Evolutionary conservation across 2,797 vertebrate species (phyloP), one percentile per base, ranked within the genome.

Genomic region (Dallia pectoralis): DNA sequence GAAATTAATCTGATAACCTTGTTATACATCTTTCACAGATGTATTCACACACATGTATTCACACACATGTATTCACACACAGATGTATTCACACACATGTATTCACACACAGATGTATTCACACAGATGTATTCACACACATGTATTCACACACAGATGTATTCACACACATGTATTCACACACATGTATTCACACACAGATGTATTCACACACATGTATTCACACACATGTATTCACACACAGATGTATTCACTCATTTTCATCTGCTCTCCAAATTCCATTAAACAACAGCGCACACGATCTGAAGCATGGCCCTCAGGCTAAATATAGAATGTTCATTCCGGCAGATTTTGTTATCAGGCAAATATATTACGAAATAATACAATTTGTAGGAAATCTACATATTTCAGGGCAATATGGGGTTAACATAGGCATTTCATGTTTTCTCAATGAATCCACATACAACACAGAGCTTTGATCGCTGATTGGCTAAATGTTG

Each of bases 61-160:
- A 89, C 83, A 87, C 82, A n/a, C n/a, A 75, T 87, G 86, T 86
- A 88, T 84, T 83, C 81, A 89, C 83, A 87, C 83, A 88, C 87
- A 88, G 71, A 78, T 81, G 82, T n/a, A n/a, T n/a, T n/a, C n/a
- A n/a, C n/a, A n/a, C n/a, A n/a, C n/a, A 75, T 87, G 86, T 86
- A 88, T 84, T 83, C 81, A 89, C 83, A 87, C 82, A n/a, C n/a
- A n/a, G n/a, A n/a, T n/a, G n/a, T n/a, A n/a, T n/a, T n/a, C n/a
- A n/a, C 83, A 88, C 87, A 88, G 71, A 78, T 81, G 82, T n/a
- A n/a, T n/a, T n/a, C n/a, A n/a, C n/a, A n/a, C n/a, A n/a, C n/a
- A 75, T 87, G 86, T 86, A 88, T 84, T 83, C 81, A 89, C 83
- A 87, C 83, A 88, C 87, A 88, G 71, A 78, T 81, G 82, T n/a